These are phyloP conservation scores for Tachina grossa DNA, from an alignment of 2,888 invertebrate genomes.

Conservation along the genomic window DNA sequence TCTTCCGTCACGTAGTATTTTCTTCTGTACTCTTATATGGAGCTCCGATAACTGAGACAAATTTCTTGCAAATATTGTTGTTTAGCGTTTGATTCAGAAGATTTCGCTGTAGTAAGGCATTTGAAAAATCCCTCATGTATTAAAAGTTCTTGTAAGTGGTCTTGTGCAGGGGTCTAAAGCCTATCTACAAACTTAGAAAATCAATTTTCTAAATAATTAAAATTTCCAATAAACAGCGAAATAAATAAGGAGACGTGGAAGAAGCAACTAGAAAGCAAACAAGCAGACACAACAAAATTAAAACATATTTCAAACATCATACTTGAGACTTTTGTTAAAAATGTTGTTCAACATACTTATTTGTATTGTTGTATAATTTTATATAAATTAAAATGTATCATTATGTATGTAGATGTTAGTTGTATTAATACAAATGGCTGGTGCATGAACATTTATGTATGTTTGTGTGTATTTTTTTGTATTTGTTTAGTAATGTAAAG, in stretches of 20 bases:
- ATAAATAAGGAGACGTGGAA: constrained; percentile 46
- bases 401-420: constrained; percentile 22
- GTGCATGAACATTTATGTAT: constrained; percentile 7
- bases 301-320: constrained; percentile 68
- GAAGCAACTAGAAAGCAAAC: constrained; percentile 39
- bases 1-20: too few relatives aligned
- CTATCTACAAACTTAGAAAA: constrained; percentile 20
- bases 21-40: too few relatives aligned
- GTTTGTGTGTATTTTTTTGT: constrained; percentile 17
- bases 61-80: too few relatives aligned
- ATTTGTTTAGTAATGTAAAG: constrained; percentile 70
- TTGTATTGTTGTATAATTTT: constrained; percentile 55
- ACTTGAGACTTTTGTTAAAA: constrained; percentile 68
- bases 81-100: too few relatives aligned
- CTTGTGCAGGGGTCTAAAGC: too few relatives aligned
- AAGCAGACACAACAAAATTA: constrained; percentile 64
- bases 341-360: constrained; percentile 59
- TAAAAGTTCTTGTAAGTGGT: too few relatives aligned
- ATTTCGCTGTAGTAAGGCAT: too few relatives aligned
- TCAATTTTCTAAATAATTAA: constrained; percentile 45
- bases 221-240: constrained; percentile 36
- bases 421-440: constrained; percentile 19
- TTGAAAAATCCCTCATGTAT: too few relatives aligned
- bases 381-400: constrained; percentile 51
- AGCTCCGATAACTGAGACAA: too few relatives aligned